Evolutionary conservation across 2,888 invertebrate genomes (phyloP).

Genomic region (Apamea epomidion): DNA sequence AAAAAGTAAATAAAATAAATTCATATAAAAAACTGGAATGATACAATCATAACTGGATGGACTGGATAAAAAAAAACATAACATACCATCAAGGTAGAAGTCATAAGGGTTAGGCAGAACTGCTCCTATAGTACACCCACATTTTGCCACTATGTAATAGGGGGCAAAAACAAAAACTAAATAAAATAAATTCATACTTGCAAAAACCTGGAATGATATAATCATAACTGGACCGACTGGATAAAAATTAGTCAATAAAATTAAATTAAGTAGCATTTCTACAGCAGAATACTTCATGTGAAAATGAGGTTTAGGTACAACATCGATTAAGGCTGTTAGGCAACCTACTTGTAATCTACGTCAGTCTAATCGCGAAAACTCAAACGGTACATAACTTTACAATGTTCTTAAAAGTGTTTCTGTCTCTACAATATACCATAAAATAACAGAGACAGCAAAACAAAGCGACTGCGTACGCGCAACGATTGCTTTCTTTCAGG

Average conservation of each 20-base stretch:
- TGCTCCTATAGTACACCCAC: background rate
- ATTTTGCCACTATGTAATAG: background rate
- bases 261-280: constrained; percentile 37
- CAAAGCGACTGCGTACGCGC: too few species aligned
- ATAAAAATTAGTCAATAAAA: constrained; percentile 13
- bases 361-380: constrained; percentile 50
- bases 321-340: background rate
- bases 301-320: constrained; percentile 6
- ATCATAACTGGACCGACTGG: constrained; percentile 23
- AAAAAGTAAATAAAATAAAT: constrained; percentile 6
- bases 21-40: constrained; percentile 27
- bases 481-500: background rate
- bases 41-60: constrained; percentile 22
- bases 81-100: background rate
- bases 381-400: constrained; percentile 7
- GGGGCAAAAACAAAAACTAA: background rate
- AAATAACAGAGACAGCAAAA: background rate
- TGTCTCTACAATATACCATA: background rate
- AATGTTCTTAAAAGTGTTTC: background rate
- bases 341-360: constrained; percentile 57
- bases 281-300: constrained; percentile 13
- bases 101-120: background rate
- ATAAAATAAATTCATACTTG: constrained; percentile 8
- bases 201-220: constrained; percentile 29
- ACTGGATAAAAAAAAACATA: constrained; percentile 13